Conservation (phyloP, 2,888 invertebrate species). For the Petrolisthes manimaculis region DNA sequence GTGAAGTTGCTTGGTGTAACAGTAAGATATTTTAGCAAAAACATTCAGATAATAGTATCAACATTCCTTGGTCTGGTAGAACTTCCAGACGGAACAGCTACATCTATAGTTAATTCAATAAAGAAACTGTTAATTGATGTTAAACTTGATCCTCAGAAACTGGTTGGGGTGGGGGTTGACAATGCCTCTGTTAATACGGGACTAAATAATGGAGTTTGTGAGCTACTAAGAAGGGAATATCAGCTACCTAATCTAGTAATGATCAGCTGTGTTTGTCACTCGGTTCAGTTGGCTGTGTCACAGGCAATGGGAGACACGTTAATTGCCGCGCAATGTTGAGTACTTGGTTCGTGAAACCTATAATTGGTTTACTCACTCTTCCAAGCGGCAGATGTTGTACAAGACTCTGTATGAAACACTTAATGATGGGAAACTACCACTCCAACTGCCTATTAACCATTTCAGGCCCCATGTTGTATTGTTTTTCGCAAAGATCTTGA, state of each 20-base stretch:
- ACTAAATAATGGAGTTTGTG: neutral
- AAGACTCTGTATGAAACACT: too few relatives aligned
- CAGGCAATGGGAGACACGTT: neutral
- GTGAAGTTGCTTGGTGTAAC: neutral
- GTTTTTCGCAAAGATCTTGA: too few relatives aligned
- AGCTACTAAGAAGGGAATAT: neutral
- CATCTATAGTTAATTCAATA: neutral
- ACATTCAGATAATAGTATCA: neutral
- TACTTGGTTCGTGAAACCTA: neutral
- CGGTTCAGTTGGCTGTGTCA: neutral
- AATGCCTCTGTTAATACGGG: neutral
- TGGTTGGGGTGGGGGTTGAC: slow-evolving; percentile 14
- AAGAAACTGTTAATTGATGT: neutral
- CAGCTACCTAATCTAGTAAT: neutral
- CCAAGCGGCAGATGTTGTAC: neutral
- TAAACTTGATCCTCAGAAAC: neutral
- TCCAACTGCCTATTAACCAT: too few relatives aligned
- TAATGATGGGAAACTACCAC: too few relatives aligned
- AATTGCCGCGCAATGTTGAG: neutral
- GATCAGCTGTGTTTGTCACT: neutral
- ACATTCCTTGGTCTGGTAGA: neutral
- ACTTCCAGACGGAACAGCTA: neutral
- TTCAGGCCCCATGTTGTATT: too few relatives aligned
- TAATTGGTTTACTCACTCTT: neutral
- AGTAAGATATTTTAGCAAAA: neutral